phyloP scores from a whole-genome alignment of 2,797 vertebrate species.

The Anableps anableps region DNA sequence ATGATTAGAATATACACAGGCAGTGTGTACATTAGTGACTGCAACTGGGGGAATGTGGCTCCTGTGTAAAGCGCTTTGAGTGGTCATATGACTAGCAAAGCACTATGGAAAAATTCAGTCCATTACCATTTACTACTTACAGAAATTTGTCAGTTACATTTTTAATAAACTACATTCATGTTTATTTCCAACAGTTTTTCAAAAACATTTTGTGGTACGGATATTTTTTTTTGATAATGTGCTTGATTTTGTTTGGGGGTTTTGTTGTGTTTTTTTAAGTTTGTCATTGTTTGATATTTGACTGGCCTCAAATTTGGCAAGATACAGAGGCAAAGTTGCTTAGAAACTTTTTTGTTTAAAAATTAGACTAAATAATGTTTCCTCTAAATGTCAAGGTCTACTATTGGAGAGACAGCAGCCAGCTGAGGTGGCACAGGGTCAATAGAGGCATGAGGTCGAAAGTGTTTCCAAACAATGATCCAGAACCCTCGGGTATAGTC shows the following conservation, averaged over 20 bases:
- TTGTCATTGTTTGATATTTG: not conserved
- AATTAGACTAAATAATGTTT: not conserved
- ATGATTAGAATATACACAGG: no score
- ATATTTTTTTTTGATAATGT: not conserved
- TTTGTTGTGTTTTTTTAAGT: not conserved
- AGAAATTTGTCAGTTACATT: not conserved
- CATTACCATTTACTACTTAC: not conserved
- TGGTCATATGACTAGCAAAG: not conserved
- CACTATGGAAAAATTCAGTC: not conserved
- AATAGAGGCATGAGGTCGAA: slow-evolving; percentile 89
- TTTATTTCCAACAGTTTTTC: not conserved
- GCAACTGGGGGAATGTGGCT: no score
- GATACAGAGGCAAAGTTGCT: not conserved
- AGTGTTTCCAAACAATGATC: slow-evolving; percentile 85
- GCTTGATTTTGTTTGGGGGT: not conserved
- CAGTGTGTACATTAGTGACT: no score
- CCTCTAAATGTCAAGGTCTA: slow-evolving; percentile 84
- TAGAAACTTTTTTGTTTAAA: not conserved
- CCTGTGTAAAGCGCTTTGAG: no score
- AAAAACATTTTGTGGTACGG: not conserved
- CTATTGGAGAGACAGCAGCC: slow-evolving; percentile 97
- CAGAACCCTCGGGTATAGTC: slow-evolving; percentile 87
- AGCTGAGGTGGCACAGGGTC: slow-evolving; percentile 90
- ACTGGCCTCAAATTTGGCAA: not conserved
- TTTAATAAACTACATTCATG: not conserved